These are phyloP conservation scores for Trissolcus basalis DNA, from an alignment of 1,140 invertebrate genomes.

Conservation along the genomic window DNA sequence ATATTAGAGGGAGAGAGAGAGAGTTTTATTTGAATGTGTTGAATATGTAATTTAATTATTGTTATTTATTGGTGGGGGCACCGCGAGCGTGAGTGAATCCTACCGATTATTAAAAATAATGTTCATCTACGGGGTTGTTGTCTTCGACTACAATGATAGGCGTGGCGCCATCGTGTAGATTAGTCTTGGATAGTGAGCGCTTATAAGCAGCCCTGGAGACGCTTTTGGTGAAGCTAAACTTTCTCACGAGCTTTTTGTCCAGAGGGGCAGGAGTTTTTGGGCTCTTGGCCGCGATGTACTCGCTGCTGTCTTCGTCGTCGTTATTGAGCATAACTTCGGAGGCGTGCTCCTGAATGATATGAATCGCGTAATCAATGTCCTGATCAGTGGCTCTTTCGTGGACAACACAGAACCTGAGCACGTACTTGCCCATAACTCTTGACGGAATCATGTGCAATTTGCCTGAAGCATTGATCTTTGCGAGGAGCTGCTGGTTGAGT, in stretches of 20 bases:
- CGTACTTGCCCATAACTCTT: slow-evolving; percentile 84
- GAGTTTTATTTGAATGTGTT: too few species aligned
- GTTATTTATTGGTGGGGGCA: too few species aligned
- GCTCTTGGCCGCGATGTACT: slow-evolving; percentile 65
- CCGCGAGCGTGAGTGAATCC: slow-evolving; percentile 45
- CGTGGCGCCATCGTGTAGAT: slow-evolving; percentile 81
- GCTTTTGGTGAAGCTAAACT: slow-evolving; percentile 82
- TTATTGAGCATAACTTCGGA: slow-evolving; percentile 79
- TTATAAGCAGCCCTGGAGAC: slow-evolving; percentile 81
- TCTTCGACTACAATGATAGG: slow-evolving; percentile 81
- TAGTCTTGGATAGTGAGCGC: slow-evolving; percentile 78
- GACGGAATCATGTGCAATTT: slow-evolving; percentile 94
- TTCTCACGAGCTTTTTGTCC: slow-evolving; percentile 78
- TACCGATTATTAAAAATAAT: slow-evolving; percentile 73
- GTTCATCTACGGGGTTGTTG: slow-evolving; percentile 69
- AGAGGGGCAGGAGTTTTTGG: slow-evolving; percentile 77
- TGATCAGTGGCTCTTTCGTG: slow-evolving; percentile 85
- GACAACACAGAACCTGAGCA: slow-evolving; percentile 90
- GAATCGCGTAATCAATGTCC: slow-evolving; percentile 87
- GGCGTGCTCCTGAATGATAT: slow-evolving; percentile 83
- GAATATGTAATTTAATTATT: too few species aligned
- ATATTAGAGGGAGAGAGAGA: too few species aligned
- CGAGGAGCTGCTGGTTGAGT: slow-evolving; percentile 87
- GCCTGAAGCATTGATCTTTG: slow-evolving; percentile 90
- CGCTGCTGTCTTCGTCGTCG: slow-evolving; percentile 60